A percentile compares a stretch with the other conserved stretches of the same genome.
Conservation (phyloP, 2,888 invertebrate genomes). For the Stenichneumon culpator region DNA sequence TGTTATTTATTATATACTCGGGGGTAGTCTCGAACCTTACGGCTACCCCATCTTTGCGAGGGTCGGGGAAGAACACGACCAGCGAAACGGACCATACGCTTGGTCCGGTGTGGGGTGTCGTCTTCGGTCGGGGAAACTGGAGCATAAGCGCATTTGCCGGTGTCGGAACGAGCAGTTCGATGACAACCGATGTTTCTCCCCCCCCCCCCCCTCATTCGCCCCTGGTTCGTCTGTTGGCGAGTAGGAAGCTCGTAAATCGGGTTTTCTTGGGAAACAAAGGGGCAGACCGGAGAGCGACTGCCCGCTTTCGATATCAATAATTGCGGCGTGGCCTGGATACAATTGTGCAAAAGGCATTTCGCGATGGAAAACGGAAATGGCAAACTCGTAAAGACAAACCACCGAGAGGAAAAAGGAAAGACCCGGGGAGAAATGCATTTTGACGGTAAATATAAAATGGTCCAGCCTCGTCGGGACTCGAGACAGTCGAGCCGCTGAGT, state of each 20-base stretch:
- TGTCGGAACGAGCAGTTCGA: conserved; percentile 39
- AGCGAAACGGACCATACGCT: conserved; percentile 47
- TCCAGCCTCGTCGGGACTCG: neutral
- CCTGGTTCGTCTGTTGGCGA: conserved; percentile 22
- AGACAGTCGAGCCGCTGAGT: conserved; percentile 28
- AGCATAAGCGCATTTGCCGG: conserved; percentile 46
- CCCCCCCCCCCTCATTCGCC: neutral
- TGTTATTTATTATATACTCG: conserved; percentile 20
- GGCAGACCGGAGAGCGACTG: too few species aligned
- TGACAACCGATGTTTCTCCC: conserved; percentile 25
- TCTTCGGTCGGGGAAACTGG: neutral
- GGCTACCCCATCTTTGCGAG: too few species aligned
- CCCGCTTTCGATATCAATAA: conserved; percentile 50
- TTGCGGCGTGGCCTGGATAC: conserved; percentile 25
- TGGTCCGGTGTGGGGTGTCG: neutral
- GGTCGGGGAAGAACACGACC: neutral
- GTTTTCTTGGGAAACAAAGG: conserved; percentile 33
- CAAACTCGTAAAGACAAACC: conserved; percentile 32
- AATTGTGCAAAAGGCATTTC: conserved; percentile 33
- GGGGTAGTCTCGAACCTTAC: neutral
- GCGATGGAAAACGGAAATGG: conserved; percentile 51
- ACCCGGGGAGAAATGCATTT: neutral
- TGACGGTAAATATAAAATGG: conserved; percentile 43
- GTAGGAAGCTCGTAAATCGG: conserved; percentile 59
- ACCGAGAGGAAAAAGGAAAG: neutral